Evolutionary conservation across 2,797 vertebrate genomes (phyloP).

Genomic region (Carcharodon carcharias): DNA sequence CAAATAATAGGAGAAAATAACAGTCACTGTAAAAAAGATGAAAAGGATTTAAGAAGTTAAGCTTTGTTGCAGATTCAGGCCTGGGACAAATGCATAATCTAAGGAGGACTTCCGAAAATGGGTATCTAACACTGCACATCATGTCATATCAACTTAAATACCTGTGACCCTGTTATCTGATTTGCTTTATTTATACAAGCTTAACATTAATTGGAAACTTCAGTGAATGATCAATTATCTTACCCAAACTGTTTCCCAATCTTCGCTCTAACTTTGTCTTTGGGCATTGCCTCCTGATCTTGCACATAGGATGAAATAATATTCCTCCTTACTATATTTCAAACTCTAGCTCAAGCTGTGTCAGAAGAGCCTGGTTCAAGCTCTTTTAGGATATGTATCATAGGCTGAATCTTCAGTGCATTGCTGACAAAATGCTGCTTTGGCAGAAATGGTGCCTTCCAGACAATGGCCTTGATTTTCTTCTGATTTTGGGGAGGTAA

Average conservation of each 20-base stretch:
- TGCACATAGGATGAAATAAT: background rate
- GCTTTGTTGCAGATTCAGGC: background rate
- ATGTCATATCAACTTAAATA: background rate
- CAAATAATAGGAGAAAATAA: background rate
- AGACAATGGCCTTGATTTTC: background rate
- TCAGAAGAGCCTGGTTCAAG: background rate
- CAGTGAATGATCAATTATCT: background rate
- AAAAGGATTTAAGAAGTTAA: background rate
- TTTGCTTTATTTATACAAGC: background rate
- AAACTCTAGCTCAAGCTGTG: background rate
- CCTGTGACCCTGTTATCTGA: background rate
- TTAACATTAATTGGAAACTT: background rate
- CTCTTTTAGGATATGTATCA: background rate
- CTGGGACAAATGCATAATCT: background rate
- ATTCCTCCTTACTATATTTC: background rate
- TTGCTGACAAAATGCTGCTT: background rate
- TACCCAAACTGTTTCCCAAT: background rate
- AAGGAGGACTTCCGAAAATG: background rate
- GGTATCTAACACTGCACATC: background rate
- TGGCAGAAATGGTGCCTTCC: background rate
- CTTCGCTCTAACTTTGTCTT: background rate
- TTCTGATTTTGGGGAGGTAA: background rate
- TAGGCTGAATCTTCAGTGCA: background rate
- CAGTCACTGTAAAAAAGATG: background rate
- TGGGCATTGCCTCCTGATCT: background rate